These are phyloP conservation scores for Shargacucullia verbasci DNA, from an alignment of 2,888 invertebrate species.

Conservation along the genomic window DNA sequence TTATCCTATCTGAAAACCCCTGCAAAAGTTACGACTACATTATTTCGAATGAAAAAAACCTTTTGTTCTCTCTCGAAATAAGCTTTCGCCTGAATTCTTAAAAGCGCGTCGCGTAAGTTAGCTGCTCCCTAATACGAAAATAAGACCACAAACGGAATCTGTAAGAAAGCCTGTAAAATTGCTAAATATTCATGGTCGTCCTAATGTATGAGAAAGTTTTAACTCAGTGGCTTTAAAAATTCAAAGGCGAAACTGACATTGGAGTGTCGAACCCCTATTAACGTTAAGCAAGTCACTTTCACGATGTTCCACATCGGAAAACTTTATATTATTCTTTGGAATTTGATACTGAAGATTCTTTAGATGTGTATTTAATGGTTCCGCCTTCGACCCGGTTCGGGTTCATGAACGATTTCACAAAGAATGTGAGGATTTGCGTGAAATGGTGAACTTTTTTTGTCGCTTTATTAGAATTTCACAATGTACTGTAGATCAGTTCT, in stretches of 20 bases:
- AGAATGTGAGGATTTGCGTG: slow-evolving; percentile 22
- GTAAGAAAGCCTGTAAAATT: slow-evolving; percentile 25
- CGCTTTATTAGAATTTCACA: slow-evolving; percentile 9
- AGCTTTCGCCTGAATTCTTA: slow-evolving; percentile 35
- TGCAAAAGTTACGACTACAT: slow-evolving; percentile 40
- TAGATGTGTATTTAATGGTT: slow-evolving; percentile 54
- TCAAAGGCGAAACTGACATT: slow-evolving; percentile 79
- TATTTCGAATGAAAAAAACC: slow-evolving; percentile 34
- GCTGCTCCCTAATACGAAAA: slow-evolving; percentile 38
- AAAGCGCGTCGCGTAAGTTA: slow-evolving; percentile 37
- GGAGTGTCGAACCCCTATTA: slow-evolving; percentile 76
- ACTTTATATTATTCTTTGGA: slow-evolving; percentile 65
- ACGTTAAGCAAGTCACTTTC: slow-evolving; percentile 65
- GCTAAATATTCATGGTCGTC: slow-evolving; percentile 64
- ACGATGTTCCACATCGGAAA: slow-evolving; percentile 50
- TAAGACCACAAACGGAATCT: slow-evolving; percentile 35
- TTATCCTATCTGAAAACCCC: slow-evolving; percentile 36
- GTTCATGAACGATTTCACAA: slow-evolving; percentile 42
- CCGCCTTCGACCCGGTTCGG: slow-evolving; percentile 22
- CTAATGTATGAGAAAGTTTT: slow-evolving; percentile 73
- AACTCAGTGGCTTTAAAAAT: slow-evolving; percentile 79
- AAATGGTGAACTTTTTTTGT: slow-evolving; percentile 29
- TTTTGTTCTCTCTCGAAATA: slow-evolving; percentile 38
- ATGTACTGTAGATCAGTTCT: not conserved
- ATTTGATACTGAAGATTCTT: slow-evolving; percentile 60